These are phyloP conservation scores for Scaptomyza cyrtandrae DNA, from an alignment of 2,888 invertebrate species.

Conservation along the genomic window DNA sequence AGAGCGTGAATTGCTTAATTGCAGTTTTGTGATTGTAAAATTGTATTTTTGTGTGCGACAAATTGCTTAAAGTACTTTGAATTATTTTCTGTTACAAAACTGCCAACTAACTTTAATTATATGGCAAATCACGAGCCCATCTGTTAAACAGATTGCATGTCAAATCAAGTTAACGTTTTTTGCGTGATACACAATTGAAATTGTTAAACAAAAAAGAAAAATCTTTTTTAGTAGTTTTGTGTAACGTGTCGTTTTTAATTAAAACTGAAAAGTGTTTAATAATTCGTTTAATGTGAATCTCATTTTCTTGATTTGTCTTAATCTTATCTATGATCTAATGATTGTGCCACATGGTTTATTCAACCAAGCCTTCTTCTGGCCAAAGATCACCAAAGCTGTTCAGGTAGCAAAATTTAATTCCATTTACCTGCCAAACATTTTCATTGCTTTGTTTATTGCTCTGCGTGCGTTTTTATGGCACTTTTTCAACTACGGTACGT, in stretches of 20 bases:
- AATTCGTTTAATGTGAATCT: not conserved
- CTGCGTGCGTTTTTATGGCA: slow-evolving; percentile 39
- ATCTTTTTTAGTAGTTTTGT: slow-evolving; percentile 8
- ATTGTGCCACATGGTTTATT: slow-evolving; percentile 9
- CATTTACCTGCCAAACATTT: slow-evolving; percentile 52
- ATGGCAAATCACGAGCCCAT: slow-evolving; percentile 43
- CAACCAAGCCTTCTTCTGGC: not conserved
- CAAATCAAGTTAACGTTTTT: slow-evolving; percentile 21
- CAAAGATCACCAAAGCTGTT: not conserved
- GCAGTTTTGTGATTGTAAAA: slow-evolving; percentile 12
- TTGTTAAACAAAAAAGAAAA: slow-evolving; percentile 29
- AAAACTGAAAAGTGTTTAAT: slow-evolving; percentile 48
- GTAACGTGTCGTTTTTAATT: slow-evolving; percentile 68
- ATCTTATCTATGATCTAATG: slow-evolving; percentile 7
- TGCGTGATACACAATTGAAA: slow-evolving; percentile 36
- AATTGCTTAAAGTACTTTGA: slow-evolving; percentile 58
- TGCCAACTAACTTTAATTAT: slow-evolving; percentile 45
- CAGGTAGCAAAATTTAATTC: slow-evolving; percentile 49
- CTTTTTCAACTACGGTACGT: slow-evolving; percentile 33
- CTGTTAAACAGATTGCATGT: slow-evolving; percentile 50
- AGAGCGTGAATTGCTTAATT: slow-evolving; percentile 17
- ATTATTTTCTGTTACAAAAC: slow-evolving; percentile 54
- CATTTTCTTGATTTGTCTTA: not conserved
- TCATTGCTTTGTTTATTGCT: slow-evolving; percentile 44
- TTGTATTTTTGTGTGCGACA: slow-evolving; percentile 32